Base-by-base conservation (phyloP, 2,888 invertebrate genomes). In the Acanthosepion lycidas region DNA sequence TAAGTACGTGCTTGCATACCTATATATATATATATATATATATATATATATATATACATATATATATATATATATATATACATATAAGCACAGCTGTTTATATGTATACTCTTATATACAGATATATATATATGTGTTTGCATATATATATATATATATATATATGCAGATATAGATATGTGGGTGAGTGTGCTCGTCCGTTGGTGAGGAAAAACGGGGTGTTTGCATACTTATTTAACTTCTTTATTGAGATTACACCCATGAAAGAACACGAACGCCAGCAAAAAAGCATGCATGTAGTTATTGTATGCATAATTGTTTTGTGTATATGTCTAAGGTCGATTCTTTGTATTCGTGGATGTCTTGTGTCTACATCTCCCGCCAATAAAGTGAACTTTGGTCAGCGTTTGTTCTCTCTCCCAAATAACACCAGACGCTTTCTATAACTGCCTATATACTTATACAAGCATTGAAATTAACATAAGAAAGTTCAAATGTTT, bases 1-100 rank as follows among this genome's bases (percentile, higher is more conserved):
- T 42, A 94, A 18, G n/a, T 94, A n/a, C 53, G 95, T 94, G 33
- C 33, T n/a, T 91, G 6, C 23, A 91, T 91, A 91, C 12, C 42
- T 91, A 91, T 91, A 48, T 91, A 92, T 49, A 42, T 92, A 48
- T 18, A 92, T 48, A 92, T 23, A 26, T 26, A 48, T 92, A 28
- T 42, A 28, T 92, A 48, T 92, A 23, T 42, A 48, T 92, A 48
- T 48, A 48, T 92, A 42, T 92, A 20, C 20, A 42, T 48, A 42
- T 42, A 92, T 92, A 48, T 92, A 48, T 92, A 48, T 48, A 48
- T 20, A 48, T 48, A 48, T 3, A 92, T 48, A 28, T 92, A 28
- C 9, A 49, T 48, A 26, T 15, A 28, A 1, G 5, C 15, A 28
- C 20, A 26, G 6, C 12, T 92, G 28, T 48, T 48, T 92, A 92